A percentile compares a stretch with the other conserved stretches of the same genome.
phyloP scores from a whole-genome alignment of 2,888 invertebrate species.

The Drosophila paucipuncta region DNA sequence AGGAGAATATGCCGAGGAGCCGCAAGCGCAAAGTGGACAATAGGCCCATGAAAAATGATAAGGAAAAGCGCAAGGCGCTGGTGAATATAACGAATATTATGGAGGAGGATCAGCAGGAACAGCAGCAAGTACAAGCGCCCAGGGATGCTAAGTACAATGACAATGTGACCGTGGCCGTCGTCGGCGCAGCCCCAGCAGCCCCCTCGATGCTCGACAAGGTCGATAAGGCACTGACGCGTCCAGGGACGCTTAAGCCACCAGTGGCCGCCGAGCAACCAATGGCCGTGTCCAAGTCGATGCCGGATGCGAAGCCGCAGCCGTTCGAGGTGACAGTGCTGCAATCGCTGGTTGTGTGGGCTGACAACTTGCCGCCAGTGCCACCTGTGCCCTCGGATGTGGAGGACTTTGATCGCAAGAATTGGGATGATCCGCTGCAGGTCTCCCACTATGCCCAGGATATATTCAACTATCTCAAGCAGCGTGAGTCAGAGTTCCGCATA shows the following conservation, averaged over 20 bases:
- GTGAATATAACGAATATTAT: no score
- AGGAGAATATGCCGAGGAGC: no score
- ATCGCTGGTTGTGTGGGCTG: conserved; percentile 8
- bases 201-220: conserved; percentile 43
- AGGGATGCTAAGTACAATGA: no score
- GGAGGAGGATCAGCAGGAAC: no score
- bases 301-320: conserved; percentile 54
- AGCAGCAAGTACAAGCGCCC: no score
- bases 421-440: conserved; percentile 94
- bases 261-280: conserved; percentile 24
- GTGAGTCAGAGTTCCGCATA: conserved; percentile 92
- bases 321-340: not conserved
- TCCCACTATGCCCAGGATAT: conserved; percentile 97
- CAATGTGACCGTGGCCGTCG: no score
- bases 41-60: no score
- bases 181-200: not conserved
- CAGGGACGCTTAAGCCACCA: conserved; percentile 46
- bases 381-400: conserved; percentile 89
- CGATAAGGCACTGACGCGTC: conserved; percentile 54
- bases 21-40: no score
- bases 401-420: conserved; percentile 94
- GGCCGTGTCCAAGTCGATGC: not conserved
- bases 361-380: conserved; percentile 57
- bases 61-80: no score
- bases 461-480: conserved; percentile 94